Evolutionary conservation across 1,140 invertebrate genomes (phyloP).

Genomic region (Calliopsis andreniformis): DNA sequence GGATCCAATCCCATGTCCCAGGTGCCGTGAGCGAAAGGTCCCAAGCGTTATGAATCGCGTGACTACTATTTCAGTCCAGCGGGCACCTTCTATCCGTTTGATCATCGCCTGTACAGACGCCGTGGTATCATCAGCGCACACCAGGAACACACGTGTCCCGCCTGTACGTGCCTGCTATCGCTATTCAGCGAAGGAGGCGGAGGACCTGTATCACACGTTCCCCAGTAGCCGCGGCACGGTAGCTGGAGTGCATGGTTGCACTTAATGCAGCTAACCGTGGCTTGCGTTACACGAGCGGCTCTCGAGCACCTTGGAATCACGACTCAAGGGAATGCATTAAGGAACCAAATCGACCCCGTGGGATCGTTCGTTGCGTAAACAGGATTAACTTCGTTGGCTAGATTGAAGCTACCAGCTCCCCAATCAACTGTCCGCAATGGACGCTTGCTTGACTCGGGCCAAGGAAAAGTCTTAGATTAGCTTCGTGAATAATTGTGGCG

Average conservation of each 20-base stretch:
- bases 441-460: no score
- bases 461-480: no score
- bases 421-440: no score
- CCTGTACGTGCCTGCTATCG: slow-evolving; percentile 11
- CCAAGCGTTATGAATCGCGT: slow-evolving; percentile 35
- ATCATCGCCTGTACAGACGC: slow-evolving; percentile 33
- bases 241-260: not conserved
- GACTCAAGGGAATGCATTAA: not conserved
- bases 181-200: slow-evolving; percentile 32
- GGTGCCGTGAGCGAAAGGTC: not conserved
- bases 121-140: slow-evolving; percentile 33
- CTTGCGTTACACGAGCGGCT: slow-evolving; percentile 5
- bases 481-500: no score
- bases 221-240: slow-evolving; percentile 2
- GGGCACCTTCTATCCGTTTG: not conserved
- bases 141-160: not conserved
- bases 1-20: no score
- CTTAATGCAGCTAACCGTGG: slow-evolving; percentile 11
- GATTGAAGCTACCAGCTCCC: no score
- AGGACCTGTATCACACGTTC: slow-evolving; percentile 15
- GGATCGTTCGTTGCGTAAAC: not conserved
- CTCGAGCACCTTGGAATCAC: not conserved
- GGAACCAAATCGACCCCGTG: not conserved
- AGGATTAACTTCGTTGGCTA: no score
- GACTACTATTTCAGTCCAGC: slow-evolving; percentile 14